Percentiles rank a stretch among this genome's conserved stretches.
phyloP scores from a whole-genome alignment of 2,888 invertebrate genomes.

The Agrotis ipsilon region DNA sequence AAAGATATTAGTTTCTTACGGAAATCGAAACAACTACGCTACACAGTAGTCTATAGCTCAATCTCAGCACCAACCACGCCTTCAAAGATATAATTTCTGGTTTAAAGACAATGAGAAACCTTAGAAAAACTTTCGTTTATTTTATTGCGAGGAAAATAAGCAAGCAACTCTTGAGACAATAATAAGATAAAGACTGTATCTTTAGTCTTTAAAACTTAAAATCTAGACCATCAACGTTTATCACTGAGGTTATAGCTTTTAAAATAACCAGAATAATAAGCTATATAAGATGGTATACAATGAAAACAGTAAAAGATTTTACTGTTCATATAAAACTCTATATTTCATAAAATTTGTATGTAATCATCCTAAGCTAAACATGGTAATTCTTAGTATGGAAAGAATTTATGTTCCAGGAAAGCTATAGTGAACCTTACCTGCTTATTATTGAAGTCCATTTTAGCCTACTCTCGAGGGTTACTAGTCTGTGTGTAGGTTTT shows the following conservation, averaged over 20 bases:
- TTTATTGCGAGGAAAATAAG: neutral
- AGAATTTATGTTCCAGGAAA: neutral
- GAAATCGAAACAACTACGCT: too few species aligned
- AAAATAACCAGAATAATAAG: conserved; percentile 71
- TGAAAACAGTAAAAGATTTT: conserved; percentile 31
- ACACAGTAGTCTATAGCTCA: too few species aligned
- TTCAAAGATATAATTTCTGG: neutral
- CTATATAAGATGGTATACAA: conserved; percentile 42
- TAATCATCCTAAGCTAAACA: neutral
- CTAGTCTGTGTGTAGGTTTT: too few species aligned
- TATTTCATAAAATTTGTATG: neutral
- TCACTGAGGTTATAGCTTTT: conserved; percentile 64
- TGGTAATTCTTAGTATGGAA: too few species aligned
- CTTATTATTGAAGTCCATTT: neutral
- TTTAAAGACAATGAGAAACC: neutral
- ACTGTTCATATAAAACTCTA: neutral
- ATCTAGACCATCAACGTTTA: conserved; percentile 48
- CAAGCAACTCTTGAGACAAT: conserved; percentile 4
- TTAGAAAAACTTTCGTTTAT: conserved; percentile 6
- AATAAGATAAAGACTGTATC: conserved; percentile 4
- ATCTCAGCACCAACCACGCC: too few species aligned
- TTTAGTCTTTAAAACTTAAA: conserved; percentile 25
- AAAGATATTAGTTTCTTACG: too few species aligned
- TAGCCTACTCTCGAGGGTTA: too few species aligned
- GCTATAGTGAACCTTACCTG: neutral